Evolutionary conservation across 2,797 vertebrate species (phyloP).

Genomic region (Gymnothorax javanicus): DNA sequence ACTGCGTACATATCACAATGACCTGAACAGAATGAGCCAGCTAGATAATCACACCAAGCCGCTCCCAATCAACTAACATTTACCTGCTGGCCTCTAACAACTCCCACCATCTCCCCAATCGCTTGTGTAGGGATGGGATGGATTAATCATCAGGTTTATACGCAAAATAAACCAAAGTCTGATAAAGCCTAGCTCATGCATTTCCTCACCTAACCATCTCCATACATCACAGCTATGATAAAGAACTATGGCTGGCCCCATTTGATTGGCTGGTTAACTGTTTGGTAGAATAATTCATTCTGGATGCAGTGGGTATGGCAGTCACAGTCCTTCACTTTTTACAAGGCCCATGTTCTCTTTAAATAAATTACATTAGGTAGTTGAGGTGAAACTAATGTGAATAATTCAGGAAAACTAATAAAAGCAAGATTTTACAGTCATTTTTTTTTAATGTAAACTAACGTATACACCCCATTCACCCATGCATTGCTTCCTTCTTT

Average conservation of each 20-base stretch:
- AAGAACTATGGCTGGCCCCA: not conserved
- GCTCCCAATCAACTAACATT: not conserved
- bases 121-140: not conserved
- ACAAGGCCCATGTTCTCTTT: no score
- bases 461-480: no score
- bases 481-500: no score
- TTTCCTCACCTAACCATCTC: not conserved
- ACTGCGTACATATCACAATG: not conserved
- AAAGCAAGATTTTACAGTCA: no score
- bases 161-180: not conserved
- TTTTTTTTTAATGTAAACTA: no score
- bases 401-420: no score
- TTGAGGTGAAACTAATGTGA: no score
- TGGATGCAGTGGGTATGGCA: no score
- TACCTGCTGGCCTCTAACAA: not conserved
- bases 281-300: no score
- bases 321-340: no score
- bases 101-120: not conserved
- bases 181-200: not conserved
- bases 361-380: no score
- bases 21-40: not conserved
- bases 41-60: not conserved
- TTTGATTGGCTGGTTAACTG: no score
- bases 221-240: not conserved
- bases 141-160: not conserved